A percentile compares a stretch with the other conserved stretches of the same genome.
phyloP scores from a whole-genome alignment of 2,797 vertebrate species.

The Hirundo rustica region DNA sequence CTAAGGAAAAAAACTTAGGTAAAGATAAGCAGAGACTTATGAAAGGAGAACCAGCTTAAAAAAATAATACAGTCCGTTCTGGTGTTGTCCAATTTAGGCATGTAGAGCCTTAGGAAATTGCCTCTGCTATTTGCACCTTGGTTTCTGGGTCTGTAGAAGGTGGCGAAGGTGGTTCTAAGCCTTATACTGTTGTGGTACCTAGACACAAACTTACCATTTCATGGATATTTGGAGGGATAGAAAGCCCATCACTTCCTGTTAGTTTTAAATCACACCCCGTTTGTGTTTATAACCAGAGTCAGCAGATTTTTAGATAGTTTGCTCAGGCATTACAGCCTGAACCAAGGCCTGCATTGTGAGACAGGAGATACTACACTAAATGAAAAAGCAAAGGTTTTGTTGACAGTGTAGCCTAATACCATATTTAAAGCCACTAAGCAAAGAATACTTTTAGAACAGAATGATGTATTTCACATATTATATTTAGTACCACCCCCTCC shows the following conservation, averaged over 20 bases:
- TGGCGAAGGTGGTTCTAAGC: background rate
- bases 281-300: background rate
- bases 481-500: background rate
- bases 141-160: background rate
- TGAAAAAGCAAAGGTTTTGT: slow-evolving; percentile 32
- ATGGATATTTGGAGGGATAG: background rate
- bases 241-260: background rate
- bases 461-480: background rate
- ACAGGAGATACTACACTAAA: slow-evolving; percentile 12
- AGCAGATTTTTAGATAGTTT: slow-evolving; percentile 55
- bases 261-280: background rate
- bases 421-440: slow-evolving; percentile 54
- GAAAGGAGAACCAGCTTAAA: background rate
- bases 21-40: background rate
- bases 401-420: slow-evolving; percentile 12
- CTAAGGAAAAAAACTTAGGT: background rate
- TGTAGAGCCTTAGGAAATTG: background rate
- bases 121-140: background rate
- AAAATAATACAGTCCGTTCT: background rate
- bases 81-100: background rate
- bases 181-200: background rate
- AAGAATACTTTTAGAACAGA: background rate
- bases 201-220: background rate
- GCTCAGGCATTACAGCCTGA: slow-evolving; percentile 25
- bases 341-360: slow-evolving; percentile 3